Evolutionary conservation across 2,797 vertebrate genomes (phyloP), one percentile per base, ranked within the genome.

Genomic region (Periophthalmus magnuspinnatus): DNA sequence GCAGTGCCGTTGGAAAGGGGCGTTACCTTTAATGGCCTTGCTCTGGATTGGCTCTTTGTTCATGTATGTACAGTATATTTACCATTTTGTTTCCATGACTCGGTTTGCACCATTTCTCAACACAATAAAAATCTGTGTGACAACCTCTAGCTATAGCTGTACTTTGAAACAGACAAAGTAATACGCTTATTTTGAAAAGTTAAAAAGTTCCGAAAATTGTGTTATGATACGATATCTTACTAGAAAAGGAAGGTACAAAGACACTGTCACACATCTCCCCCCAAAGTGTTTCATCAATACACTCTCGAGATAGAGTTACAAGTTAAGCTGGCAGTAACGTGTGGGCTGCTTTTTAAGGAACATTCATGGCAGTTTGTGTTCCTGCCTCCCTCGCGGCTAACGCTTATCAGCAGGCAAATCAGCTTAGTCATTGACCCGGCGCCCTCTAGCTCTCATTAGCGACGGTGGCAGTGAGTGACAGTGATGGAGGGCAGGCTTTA

Each of bases 351-450:
- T 32, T 64, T 48, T 64, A 67, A 47, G 33, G 60, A 5, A 72
- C 56, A 34, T 79, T 80, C 41, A 68, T 76, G 74, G 72, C 67
- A 68, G 67, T 69, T 74, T 77, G 63, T 74, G 62, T 48, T 61
- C 68, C 65, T 47, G 59, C 72, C 64, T 50, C 76, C 71, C 88
- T 87, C 67, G 68, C 63, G 68, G 89, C 78, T 66, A 82, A 88
- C 84, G 84, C 89, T 93, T 93, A 94, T 94, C 93, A 94, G 94
- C 93, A 94, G 89, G 91, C 92, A 93, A 95, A 96, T 96, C 94
- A 94, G 93, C 93, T 92, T 83, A 91, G 92, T 84, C 91, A 93
- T 93, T 94, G 92, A 93, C 94, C 93, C 84, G 64, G 71, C 84
- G 90, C 78, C 88, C 93, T 88, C 88, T 90, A 91, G 89, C 81